Evolutionary conservation across 2,888 invertebrate genomes (phyloP), one percentile per base, ranked within the genome.

Genomic region (Eupelmus urozonus): DNA sequence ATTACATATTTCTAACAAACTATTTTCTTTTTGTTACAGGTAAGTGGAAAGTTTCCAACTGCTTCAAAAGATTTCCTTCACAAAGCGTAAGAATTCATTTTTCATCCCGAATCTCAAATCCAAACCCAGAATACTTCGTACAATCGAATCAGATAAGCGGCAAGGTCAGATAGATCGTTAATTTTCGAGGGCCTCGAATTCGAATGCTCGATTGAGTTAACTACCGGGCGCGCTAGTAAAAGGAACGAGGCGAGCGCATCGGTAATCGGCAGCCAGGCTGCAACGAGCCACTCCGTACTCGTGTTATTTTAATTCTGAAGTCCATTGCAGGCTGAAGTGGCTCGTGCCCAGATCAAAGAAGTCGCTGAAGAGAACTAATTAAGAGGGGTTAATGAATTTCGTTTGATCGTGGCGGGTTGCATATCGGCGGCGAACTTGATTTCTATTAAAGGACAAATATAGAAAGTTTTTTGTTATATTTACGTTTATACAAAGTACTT

Each of bases 1-100:
- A n/a, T n/a, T n/a, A n/a, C n/a, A n/a, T n/a, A n/a, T n/a, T n/a
- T n/a, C n/a, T n/a, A n/a, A n/a, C n/a, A n/a, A n/a, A n/a, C n/a
- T n/a, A n/a, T n/a, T n/a, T 79, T 66, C 76, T 70, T 79, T 74
- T 63, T 75, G 76, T 70, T 72, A 27, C 25, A 57, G 57, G 69
- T 57, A 69, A 69, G 55, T 55, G 1, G 4, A 55, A 34, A 34
- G 3, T 9, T 5, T 18, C 18, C 16, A n/a, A 62, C 23, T 13
- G n/a, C n/a, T 16, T 0, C 25, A 63, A 11, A 53, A 7, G 0
- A 25, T 34, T 34, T n/a, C n/a, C n/a, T n/a, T n/a, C n/a, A n/a
- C 34, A 5, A 34, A 34, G 34, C 34, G 34, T 45, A 45, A 45
- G 16, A 45, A 9, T 9, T 45, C 13, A 45, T 45, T 45, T 45